Conservation (phyloP, 2,797 vertebrate species). For the Galaxias olidus region DNA sequence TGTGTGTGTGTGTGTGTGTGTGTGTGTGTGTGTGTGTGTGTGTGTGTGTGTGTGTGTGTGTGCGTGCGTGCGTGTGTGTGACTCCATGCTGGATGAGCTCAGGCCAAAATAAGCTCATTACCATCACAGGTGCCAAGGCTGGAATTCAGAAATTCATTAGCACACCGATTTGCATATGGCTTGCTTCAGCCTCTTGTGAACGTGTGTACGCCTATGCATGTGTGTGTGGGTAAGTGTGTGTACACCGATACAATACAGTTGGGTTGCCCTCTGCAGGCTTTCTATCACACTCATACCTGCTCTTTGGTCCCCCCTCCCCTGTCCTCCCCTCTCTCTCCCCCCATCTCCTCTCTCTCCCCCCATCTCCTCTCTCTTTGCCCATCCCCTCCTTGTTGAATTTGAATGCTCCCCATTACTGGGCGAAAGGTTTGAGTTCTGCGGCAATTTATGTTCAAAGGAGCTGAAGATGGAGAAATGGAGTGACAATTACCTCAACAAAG, state of each 20-base stretch:
- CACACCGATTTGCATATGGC: constrained; percentile 58
- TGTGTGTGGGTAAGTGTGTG: constrained; percentile 9
- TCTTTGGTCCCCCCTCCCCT: constrained; percentile 19
- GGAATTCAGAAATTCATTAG: constrained; percentile 70
- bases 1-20: constrained; percentile 24
- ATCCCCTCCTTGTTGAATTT: constrained; percentile 57
- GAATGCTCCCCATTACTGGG: constrained; percentile 52
- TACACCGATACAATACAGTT: constrained; percentile 19
- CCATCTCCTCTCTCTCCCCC: constrained; percentile 1
- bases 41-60: constrained; percentile 41
- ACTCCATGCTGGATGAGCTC: constrained; percentile 52
- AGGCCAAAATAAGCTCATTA: constrained; percentile 73
- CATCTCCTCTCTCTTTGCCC: constrained; percentile 34
- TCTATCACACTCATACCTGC: constrained; percentile 59
- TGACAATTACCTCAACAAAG: constrained; percentile 67
- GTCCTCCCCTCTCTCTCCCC: background rate
- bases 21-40: constrained; percentile 20
- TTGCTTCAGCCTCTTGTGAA: constrained; percentile 37
- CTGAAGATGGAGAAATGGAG: constrained; percentile 50
- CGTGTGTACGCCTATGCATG: constrained; percentile 16
- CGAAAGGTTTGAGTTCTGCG: constrained; percentile 53
- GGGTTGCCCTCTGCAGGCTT: constrained; percentile 49
- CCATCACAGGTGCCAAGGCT: constrained; percentile 62
- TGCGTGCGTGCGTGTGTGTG: constrained; percentile 46
- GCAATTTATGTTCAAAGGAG: constrained; percentile 64